phyloP scores from a whole-genome alignment of 2,797 vertebrate species.

The Rhynchotus rufescens region DNA sequence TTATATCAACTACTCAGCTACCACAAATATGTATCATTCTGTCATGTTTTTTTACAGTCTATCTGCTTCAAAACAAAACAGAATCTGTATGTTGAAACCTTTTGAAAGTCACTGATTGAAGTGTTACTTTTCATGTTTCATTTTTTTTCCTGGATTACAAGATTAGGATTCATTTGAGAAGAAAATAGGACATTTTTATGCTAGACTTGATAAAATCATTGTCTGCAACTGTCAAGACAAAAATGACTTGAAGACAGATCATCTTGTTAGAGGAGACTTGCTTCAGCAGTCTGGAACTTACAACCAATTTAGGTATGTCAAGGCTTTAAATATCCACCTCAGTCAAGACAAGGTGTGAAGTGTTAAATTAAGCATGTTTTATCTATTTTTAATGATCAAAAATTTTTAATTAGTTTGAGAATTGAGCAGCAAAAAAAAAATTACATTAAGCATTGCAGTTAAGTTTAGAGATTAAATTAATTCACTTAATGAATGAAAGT shows the following conservation, averaged over 20 bases:
- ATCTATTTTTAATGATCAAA: conserved; percentile 3
- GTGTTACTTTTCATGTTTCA: conserved; percentile 11
- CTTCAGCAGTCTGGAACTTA: conserved; percentile 75
- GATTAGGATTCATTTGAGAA: conserved; percentile 49
- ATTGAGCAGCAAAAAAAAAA: neutral
- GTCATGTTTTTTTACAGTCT: neutral
- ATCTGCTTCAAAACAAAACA: neutral
- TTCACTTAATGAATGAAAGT: neutral
- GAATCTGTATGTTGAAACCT: neutral
- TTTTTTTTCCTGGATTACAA: conserved; percentile 22
- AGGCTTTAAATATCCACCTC: conserved; percentile 21
- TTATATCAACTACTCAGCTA: neutral
- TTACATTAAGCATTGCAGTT: neutral
- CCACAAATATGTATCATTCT: neutral
- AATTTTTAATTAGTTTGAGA: conserved; percentile 41
- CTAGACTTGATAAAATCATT: conserved; percentile 54
- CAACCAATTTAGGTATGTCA: conserved; percentile 67
- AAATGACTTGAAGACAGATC: conserved; percentile 67
- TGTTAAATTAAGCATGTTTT: neutral
- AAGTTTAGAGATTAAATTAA: neutral
- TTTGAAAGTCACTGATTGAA: conserved; percentile 21
- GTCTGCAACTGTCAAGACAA: conserved; percentile 75
- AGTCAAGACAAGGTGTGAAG: conserved; percentile 1
- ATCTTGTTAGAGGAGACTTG: conserved; percentile 71
- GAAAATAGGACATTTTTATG: conserved; percentile 48